Evolutionary conservation across 2,113 vertebrate species (phyloP).

Genomic region (Lycaon pictus): DNA sequence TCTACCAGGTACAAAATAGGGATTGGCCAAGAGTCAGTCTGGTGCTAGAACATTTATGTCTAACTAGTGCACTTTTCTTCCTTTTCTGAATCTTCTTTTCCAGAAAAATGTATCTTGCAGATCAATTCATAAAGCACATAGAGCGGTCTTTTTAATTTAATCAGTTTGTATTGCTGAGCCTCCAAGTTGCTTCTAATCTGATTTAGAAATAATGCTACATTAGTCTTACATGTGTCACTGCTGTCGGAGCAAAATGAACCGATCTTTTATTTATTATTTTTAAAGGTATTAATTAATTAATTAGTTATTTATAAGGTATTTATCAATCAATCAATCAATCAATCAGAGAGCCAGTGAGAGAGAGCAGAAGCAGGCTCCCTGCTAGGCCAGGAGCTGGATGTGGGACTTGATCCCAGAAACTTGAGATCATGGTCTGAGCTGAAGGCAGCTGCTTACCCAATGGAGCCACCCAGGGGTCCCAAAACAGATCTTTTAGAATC

Average conservation of each 20-base stretch:
- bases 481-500: neutral
- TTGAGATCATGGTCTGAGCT: too few relatives aligned
- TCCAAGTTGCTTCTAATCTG: neutral
- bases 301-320: too few relatives aligned
- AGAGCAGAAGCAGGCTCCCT: too few relatives aligned
- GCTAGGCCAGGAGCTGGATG: too few relatives aligned
- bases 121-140: neutral
- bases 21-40: neutral
- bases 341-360: too few relatives aligned
- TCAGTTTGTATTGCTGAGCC: neutral
- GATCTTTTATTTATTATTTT: neutral
- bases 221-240: neutral
- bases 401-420: too few relatives aligned
- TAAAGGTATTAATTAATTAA: too few relatives aligned
- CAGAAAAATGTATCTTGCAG: neutral
- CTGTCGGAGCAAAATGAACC: neutral
- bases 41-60: neutral
- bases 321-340: too few relatives aligned
- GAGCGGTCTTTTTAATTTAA: neutral
- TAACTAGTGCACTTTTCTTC: neutral
- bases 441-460: too few relatives aligned
- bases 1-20: neutral
- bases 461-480: too few relatives aligned
- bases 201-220: conserved; percentile 5
- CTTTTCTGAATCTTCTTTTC: neutral